Base-by-base conservation (phyloP, 2,113 vertebrate genomes). In the Lutjanus erythropterus region DNA sequence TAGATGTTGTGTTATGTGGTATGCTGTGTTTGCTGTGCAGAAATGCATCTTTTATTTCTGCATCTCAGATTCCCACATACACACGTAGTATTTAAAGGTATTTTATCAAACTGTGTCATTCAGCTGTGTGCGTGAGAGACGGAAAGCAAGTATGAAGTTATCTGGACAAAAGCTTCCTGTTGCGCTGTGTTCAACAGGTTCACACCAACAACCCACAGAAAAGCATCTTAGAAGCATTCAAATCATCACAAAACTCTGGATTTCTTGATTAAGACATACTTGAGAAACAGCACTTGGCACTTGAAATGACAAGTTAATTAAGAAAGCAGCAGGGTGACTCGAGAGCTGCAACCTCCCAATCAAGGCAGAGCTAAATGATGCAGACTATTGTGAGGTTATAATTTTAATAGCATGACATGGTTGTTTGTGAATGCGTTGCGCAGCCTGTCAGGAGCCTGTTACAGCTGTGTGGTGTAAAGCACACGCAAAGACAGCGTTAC, bases 221-320 rank as follows among this genome's bases (percentile, higher is more conserved):
- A 58, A 50, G 21, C 14, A 31, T 27, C 42, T 65, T 14, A 23
- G 6, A 33, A 59, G 21, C 42, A 31, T 49, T 71, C 6, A 23
- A 11, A 27, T 61, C 27, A 78, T 68, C 62, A 69, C 18, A 29
- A 18, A 76, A 73, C 61, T 27, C 35, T 47, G n/a, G 9, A 41
- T 64, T 25, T 75, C 10, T 76, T 83, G 44, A 89, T 79, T 85
- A 61, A 71, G 35, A 59, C 9, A 16, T 68, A 50, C 79, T 88
- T 61, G 33, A 79, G 39, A 61, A 62, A 55, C 29, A n/a, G 58
- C 47, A 39, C 49, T 69, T 18, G 19, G 27, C 16, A 9, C 58
- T 59, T 41, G 12, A 76, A 66, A 81, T 64, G 3, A 29, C 31
- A 61, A 55, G 69, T 67, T 86, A 64, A 82, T 81, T 79, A 41